Evolutionary conservation across 2,113 vertebrate species (phyloP).

Genomic region (Bungarus multicinctus): DNA sequence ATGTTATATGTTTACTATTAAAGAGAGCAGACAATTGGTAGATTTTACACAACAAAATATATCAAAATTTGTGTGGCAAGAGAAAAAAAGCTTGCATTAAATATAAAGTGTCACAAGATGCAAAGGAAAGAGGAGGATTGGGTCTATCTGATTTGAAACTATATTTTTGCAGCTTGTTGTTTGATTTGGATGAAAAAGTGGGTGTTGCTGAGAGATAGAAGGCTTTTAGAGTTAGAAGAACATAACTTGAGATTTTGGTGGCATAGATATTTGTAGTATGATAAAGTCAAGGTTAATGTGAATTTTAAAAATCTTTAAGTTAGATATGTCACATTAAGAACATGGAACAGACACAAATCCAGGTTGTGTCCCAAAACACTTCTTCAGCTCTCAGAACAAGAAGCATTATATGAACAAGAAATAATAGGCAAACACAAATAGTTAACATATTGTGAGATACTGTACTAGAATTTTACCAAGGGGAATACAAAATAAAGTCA

Average conservation of each 20-base stretch:
- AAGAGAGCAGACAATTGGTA: neutral
- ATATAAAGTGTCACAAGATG: neutral
- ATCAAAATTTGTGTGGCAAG: neutral
- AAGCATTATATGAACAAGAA: neutral
- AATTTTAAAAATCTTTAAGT: neutral
- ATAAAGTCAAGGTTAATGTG: neutral
- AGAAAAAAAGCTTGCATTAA: neutral
- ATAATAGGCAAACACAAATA: neutral
- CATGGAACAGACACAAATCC: neutral
- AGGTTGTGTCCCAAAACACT: neutral
- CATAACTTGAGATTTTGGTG: neutral
- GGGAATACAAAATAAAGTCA: neutral
- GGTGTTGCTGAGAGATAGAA: neutral
- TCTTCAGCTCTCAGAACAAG: neutral
- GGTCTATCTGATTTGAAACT: neutral
- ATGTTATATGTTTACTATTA: neutral
- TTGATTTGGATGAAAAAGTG: neutral
- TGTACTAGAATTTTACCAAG: neutral
- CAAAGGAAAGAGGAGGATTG: neutral
- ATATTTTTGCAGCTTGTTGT: neutral
- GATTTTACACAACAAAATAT: neutral
- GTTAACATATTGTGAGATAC: neutral
- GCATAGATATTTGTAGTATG: neutral
- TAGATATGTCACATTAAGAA: neutral
- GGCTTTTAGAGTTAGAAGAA: neutral